phyloP scores from a whole-genome alignment of 2,888 invertebrate species.

The Xestia xanthographa region DNA sequence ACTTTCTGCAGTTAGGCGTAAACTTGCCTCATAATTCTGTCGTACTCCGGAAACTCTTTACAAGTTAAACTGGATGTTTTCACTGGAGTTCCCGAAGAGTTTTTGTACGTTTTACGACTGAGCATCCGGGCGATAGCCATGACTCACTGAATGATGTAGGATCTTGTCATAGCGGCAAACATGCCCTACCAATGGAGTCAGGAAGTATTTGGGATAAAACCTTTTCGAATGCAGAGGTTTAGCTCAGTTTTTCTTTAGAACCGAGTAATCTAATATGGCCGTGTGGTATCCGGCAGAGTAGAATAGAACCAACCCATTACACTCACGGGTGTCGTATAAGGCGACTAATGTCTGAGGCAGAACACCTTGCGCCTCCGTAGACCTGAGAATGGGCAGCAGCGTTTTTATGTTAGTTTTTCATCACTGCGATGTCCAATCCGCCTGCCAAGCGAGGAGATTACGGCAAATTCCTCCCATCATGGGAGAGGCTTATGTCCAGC shows the following conservation, averaged over 20 bases:
- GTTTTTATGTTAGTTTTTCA: no score
- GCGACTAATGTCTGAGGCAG: no score
- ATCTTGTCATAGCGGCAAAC: conserved; percentile 55
- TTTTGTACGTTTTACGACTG: conserved; percentile 78
- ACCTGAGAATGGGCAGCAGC: no score
- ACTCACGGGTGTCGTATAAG: no score
- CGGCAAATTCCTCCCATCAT: no score
- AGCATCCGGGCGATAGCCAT: conserved; percentile 56
- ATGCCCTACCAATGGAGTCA: conserved; percentile 24
- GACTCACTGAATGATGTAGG: conserved; percentile 65
- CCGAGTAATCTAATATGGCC: background rate
- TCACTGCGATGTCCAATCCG: no score
- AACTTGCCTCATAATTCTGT: conserved; percentile 85
- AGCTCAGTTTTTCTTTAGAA: conserved; percentile 8
- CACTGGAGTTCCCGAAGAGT: conserved; percentile 74
- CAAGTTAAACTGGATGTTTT: conserved; percentile 82
- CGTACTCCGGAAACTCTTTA: conserved; percentile 80
- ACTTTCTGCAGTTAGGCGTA: conserved; percentile 72
- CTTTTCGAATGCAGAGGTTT: conserved; percentile 34
- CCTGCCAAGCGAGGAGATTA: no score
- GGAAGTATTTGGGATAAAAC: conserved; percentile 46
- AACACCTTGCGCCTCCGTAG: no score
- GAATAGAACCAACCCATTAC: no score
- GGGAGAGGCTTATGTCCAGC: no score
- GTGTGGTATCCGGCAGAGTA: no score